A percentile compares a stretch with the other conserved stretches of the same genome.
Evolutionary conservation across 2,888 invertebrate genomes (phyloP).

Genomic region (Cristatella mucedo): DNA sequence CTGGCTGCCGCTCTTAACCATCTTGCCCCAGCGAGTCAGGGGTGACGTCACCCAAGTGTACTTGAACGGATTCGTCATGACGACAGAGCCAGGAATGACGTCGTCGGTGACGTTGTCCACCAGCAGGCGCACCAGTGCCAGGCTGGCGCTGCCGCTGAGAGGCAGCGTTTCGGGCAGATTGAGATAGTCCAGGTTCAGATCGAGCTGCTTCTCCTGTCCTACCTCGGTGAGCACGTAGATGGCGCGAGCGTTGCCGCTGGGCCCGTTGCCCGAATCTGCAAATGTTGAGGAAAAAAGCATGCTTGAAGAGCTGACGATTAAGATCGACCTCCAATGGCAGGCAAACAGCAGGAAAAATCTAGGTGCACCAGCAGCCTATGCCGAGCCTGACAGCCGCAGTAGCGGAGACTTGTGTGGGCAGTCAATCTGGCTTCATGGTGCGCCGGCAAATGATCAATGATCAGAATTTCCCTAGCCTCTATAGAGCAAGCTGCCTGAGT

Average conservation of each 20-base stretch:
- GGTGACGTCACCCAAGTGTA: slow-evolving; percentile 7
- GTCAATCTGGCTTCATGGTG: no score
- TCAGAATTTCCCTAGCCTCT: no score
- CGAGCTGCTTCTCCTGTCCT: slow-evolving; percentile 7
- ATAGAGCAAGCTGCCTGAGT: no score
- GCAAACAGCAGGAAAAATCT: no score
- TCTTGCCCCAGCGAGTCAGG: slow-evolving; percentile 1
- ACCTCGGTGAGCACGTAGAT: slow-evolving; percentile 5
- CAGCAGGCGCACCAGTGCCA: slow-evolving; percentile 4
- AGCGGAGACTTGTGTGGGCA: no score
- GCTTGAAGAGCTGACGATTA: no score
- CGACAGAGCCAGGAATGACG: slow-evolving; percentile 1
- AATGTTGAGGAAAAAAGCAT: no score
- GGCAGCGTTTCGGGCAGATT: slow-evolving; percentile 6
- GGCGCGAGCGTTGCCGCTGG: not conserved
- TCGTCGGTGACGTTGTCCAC: not conserved
- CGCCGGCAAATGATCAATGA: no score
- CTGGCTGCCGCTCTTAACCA: slow-evolving; percentile 5
- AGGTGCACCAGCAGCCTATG: no score
- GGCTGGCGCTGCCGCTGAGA: slow-evolving; percentile 2
- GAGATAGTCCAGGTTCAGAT: slow-evolving; percentile 3
- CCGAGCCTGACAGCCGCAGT: no score
- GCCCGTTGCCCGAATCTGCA: not conserved
- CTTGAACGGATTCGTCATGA: slow-evolving; percentile 6
- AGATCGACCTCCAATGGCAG: no score